A percentile compares a stretch with the other conserved stretches of the same genome.
These are phyloP conservation scores for Calycopis cecrops DNA, from an alignment of 1,140 invertebrate species.

Conservation along the genomic window DNA sequence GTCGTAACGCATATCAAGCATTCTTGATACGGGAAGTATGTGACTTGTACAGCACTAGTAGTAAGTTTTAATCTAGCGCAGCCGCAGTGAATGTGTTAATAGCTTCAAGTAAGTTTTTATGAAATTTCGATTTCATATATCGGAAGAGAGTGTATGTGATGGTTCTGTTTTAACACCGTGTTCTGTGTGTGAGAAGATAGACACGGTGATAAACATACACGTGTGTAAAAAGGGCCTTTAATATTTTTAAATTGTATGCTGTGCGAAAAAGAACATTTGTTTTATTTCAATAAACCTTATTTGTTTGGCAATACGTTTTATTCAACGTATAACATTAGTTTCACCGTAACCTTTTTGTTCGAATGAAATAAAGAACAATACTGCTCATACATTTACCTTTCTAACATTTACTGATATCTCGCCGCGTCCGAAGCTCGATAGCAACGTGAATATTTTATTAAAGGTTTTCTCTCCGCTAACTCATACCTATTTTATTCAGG, in stretches of 20 bases:
- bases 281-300: conserved; percentile 2
- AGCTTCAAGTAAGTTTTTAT: no score
- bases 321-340: conserved; percentile 7
- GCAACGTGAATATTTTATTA: conserved; percentile 9
- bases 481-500: not conserved
- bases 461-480: not conserved
- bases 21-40: no score
- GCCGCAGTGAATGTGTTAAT: no score
- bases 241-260: not conserved
- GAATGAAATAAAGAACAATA: conserved; percentile 8
- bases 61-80: no score
- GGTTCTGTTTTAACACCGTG: no score
- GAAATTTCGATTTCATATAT: no score
- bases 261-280: not conserved
- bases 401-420: not conserved
- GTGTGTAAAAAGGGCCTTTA: no score
- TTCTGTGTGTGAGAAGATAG: no score
- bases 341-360: conserved; percentile 4
- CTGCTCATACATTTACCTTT: conserved; percentile 3
- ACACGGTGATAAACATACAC: no score
- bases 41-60: no score
- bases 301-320: conserved; percentile 6
- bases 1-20: no score
- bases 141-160: no score
- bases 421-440: not conserved